Evolutionary conservation across 2,113 vertebrate species (phyloP).

Genomic region (Sinocyclocheilus rhinocerous): DNA sequence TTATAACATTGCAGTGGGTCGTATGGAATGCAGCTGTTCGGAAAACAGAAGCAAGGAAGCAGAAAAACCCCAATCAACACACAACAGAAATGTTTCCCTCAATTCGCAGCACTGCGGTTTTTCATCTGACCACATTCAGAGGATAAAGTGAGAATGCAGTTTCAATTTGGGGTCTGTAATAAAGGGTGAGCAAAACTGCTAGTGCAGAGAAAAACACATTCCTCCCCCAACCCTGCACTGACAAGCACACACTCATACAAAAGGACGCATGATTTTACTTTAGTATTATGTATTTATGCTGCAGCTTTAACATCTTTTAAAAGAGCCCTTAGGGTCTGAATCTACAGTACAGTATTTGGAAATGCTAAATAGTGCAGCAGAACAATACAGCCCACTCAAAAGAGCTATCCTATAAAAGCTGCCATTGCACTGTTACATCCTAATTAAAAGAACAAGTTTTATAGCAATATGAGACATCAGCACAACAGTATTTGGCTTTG

Average conservation of each 20-base stretch:
- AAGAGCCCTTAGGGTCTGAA: background rate
- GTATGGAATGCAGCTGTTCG: background rate
- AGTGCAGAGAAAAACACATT: slow-evolving; percentile 52
- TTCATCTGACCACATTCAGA: slow-evolving; percentile 42
- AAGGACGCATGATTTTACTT: slow-evolving; percentile 10
- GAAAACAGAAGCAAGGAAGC: slow-evolving; percentile 17
- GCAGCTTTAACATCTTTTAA: slow-evolving; percentile 11
- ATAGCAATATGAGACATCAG: background rate
- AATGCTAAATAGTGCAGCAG: background rate
- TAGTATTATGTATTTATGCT: slow-evolving; percentile 43
- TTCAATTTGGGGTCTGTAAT: slow-evolving; percentile 56
- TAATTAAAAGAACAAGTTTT: background rate
- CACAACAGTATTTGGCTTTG: background rate
- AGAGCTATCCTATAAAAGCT: background rate
- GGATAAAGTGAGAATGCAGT: slow-evolving; percentile 27
- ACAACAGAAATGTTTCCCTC: slow-evolving; percentile 38
- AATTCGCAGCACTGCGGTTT: slow-evolving; percentile 10
- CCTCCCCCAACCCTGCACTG: background rate
- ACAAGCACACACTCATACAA: slow-evolving; percentile 17
- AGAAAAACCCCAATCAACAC: background rate
- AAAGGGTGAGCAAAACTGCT: slow-evolving; percentile 14
- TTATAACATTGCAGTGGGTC: background rate
- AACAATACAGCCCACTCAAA: background rate
- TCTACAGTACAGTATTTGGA: background rate
- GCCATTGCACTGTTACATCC: background rate